phyloP scores from a whole-genome alignment of 2,797 vertebrate species.

The Phrynocephalus vlangalii region DNA sequence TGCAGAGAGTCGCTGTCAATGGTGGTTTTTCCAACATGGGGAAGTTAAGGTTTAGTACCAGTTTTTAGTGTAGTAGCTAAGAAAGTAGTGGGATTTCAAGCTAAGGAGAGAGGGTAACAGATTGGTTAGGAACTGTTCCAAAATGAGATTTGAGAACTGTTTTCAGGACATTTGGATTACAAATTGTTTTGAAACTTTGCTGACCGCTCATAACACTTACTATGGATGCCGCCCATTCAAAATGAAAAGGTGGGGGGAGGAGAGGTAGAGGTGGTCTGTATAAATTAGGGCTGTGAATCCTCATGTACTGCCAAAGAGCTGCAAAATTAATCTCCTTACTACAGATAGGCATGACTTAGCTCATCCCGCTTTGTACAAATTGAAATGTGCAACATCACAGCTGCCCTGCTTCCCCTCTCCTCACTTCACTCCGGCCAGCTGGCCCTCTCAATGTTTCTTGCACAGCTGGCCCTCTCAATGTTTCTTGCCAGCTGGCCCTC shows the following conservation, averaged over 20 bases:
- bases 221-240: neutral
- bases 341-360: too few relatives aligned
- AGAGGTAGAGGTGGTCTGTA: neutral
- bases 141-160: neutral
- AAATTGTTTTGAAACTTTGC: neutral
- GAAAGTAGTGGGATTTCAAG: neutral
- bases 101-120: neutral
- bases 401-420: too few relatives aligned
- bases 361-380: too few relatives aligned
- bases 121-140: neutral
- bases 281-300: neutral
- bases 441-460: too few relatives aligned
- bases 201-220: neutral
- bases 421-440: too few relatives aligned
- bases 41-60: neutral
- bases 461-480: too few relatives aligned
- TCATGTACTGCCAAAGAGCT: too few relatives aligned
- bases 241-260: neutral
- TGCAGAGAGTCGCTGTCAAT: neutral
- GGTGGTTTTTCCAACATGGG: neutral
- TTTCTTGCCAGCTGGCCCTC: too few relatives aligned
- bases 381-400: too few relatives aligned
- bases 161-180: neutral
- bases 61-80: neutral
- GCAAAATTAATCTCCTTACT: too few relatives aligned